Base-by-base conservation (phyloP, 1,140 invertebrate species). In the Pantala flavescens region DNA sequence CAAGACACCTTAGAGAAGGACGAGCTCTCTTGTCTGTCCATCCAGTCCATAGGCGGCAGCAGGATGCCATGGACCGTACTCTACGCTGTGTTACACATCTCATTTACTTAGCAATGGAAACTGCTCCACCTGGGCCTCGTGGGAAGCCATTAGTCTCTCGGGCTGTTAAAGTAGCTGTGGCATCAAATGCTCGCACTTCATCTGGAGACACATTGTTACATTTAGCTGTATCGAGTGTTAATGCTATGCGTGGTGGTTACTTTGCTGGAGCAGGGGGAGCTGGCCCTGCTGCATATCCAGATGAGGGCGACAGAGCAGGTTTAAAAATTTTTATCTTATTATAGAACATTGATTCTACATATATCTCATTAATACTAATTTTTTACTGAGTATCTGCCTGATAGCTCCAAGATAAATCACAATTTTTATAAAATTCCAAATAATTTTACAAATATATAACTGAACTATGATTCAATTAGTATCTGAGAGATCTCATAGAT, bases 51-150 rank as follows among this genome's bases (percentile, higher is more conserved):
- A 90, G 90, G 78, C 85, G 88, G 76, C 93, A 96, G 80, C 88
- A 90, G 77, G 93, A 94, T 75, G 91, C 88, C 83, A 94, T 92
- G 80, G 93, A 95, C 80, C 87, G 90, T 74, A 90, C 91, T 23
- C 82, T 94, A 75, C 91, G 90, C 78, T 92, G 91, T 78, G 85
- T 92, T 7, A 91, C 92, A 0, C 92, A 95, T 83, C 84, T 95
- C 49, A 88, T 95, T 75, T 92, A 92, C 81, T 83, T 95, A 73
- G 83, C 93, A 72, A 82, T 89, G 73, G 84, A 88, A 81, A 90
- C 88, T 75, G 85, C 86, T 63, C 82, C 85, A 78, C 84, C 85
- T 16, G 79, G 82, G 12, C 43, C 71, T 72, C 12, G 71, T 73
- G 42, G 55, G 77, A 21, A 76, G 74, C 43, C 75, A 73, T 72